Base-by-base conservation (phyloP, 2,797 vertebrate genomes). In the Alca torda region DNA sequence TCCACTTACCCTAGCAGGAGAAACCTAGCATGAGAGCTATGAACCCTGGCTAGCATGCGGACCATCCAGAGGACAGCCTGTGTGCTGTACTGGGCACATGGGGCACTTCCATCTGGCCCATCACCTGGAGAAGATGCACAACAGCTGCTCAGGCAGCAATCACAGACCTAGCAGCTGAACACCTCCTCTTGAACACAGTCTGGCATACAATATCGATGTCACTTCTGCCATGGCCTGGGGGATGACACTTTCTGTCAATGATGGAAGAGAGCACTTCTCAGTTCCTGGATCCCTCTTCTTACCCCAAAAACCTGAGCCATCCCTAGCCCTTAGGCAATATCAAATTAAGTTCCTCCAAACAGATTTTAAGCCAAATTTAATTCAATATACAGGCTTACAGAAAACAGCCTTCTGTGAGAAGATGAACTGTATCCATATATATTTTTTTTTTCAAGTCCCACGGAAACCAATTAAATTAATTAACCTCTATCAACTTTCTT, bases 391-490 rank as follows among this genome's bases (percentile, higher is more conserved):
- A 50, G 9, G 28, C 39, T 74, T 60, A 59, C 0, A 90, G 39
- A 82, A 93, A 90, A 89, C 13, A 56, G 24, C 2, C 37, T 87
- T 84, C 57, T 30, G 26, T 31, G 26, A 75, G 33, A 82, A 93
- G 87, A 63, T 57, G 5, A 90, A 69, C 31, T 84, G 59, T 70
- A 84, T 67, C 48, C 48, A 53, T 88, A 84, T 79, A 41, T 45
- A 18, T 87, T 76, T 57, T 79, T 87, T 89, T 94, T 87, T 77
- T 65, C 4, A 94, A 93, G 39, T 89, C 90, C 86, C 93, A 87
- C 0, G 3, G 90, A 95, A 96, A 95, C 60, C 87, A 95, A 95
- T 96, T 95, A 95, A 83, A 80, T 79, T 89, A 88, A 95, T 94
- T 95, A 95, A 89, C 75, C 53, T 90, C 87, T 90, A 88, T 73